Evolutionary conservation across 1,140 invertebrate genomes (phyloP).

Genomic region (Hesperophylax magnus): DNA sequence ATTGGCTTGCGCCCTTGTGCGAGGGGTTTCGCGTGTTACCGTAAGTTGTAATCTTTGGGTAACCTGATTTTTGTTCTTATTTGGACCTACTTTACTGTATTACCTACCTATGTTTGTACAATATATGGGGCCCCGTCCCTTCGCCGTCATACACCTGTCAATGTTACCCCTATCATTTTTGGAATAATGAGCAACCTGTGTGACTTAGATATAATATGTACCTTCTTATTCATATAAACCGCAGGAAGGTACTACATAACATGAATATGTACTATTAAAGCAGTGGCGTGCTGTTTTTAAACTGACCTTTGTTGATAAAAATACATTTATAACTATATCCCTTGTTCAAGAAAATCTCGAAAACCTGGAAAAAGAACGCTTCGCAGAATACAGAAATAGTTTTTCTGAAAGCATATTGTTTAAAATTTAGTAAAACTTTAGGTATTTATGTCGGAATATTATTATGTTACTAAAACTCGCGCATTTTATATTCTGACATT

Average conservation of each 20-base stretch:
- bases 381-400: too few relatives aligned
- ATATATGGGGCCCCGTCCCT: background rate
- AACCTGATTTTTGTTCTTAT: slow-evolving; percentile 16
- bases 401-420: too few relatives aligned
- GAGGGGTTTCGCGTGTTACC: slow-evolving; percentile 13
- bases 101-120: background rate
- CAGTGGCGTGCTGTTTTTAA: background rate
- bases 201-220: background rate
- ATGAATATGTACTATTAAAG: background rate
- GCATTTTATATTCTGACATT: too few relatives aligned
- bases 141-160: slow-evolving; percentile 23
- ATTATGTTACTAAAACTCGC: too few relatives aligned
- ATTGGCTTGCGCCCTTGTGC: background rate
- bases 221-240: background rate
- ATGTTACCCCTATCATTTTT: slow-evolving; percentile 15
- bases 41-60: background rate
- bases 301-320: background rate
- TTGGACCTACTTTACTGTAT: background rate
- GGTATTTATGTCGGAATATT: too few relatives aligned
- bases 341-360: background rate
- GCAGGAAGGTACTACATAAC: background rate
- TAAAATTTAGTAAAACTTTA: too few relatives aligned
- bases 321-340: background rate
- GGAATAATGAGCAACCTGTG: background rate
- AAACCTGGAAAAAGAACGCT: background rate